Conservation (phyloP, 2,113 vertebrate species). For the Saguinus imperator region DNA sequence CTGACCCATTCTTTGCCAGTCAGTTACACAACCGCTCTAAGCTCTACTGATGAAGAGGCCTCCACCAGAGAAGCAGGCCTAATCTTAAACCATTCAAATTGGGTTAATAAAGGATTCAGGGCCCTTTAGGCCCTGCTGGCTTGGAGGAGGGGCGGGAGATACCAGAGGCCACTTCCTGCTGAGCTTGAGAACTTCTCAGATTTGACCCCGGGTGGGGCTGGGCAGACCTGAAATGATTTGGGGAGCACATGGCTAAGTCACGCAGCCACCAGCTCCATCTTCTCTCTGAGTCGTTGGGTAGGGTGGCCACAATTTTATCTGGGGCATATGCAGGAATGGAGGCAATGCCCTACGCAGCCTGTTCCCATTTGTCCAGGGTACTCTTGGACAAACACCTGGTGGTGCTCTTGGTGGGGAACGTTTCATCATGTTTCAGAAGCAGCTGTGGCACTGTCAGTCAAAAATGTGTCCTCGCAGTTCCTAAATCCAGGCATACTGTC, state of each 20-base stretch:
- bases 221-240: neutral
- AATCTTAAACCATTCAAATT: neutral
- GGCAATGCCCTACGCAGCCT: rapidly evolving
- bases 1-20: neutral
- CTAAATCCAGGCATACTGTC: neutral
- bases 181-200: neutral
- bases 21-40: neutral
- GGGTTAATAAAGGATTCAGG: neutral
- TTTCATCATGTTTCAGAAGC: neutral
- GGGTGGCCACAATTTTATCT: neutral
- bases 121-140: neutral
- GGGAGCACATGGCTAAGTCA: neutral
- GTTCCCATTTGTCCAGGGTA: neutral
- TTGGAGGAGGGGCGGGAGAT: neutral
- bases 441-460: neutral
- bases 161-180: neutral
- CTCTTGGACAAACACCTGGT: neutral
- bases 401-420: neutral
- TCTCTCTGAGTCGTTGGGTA: neutral
- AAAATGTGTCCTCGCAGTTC: neutral
- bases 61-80: neutral
- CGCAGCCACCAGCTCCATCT: neutral
- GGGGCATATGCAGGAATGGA: neutral
- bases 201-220: rapidly evolving
- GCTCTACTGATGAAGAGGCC: neutral